phyloP scores from a whole-genome alignment of 2,113 vertebrate species.

The Pitta sordida region DNA sequence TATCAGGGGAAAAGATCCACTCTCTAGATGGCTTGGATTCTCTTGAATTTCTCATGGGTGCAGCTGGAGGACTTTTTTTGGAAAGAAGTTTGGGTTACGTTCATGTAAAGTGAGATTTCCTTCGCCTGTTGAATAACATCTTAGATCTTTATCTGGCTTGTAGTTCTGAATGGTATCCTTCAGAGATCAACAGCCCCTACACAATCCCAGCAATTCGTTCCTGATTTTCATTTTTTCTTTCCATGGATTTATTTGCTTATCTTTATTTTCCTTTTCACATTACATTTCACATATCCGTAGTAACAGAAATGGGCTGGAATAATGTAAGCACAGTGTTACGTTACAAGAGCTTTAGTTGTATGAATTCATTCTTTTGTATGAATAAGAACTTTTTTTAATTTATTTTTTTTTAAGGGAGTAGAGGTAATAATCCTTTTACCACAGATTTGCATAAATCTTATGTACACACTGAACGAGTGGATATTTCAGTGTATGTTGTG shows the following conservation, averaged over 20 bases:
- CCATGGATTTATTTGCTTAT: slow-evolving; percentile 26
- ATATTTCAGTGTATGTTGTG: background rate
- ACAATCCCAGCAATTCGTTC: fast-evolving
- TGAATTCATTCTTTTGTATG: slow-evolving; percentile 57
- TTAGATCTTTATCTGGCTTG: background rate
- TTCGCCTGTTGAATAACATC: background rate
- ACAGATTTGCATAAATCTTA: slow-evolving; percentile 40
- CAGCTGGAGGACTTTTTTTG: background rate
- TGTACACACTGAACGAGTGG: slow-evolving; percentile 5
- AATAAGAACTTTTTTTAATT: slow-evolving; percentile 17
- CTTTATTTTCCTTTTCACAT: slow-evolving; percentile 42
- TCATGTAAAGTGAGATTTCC: background rate
- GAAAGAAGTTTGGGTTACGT: background rate
- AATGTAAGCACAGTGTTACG: slow-evolving; percentile 57
- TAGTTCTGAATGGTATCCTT: background rate
- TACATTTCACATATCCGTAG: background rate
- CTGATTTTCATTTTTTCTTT: slow-evolving; percentile 10
- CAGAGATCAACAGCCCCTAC: background rate
- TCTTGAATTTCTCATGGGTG: background rate
- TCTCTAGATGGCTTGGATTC: background rate
- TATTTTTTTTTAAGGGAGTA: background rate
- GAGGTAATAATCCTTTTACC: slow-evolving; percentile 30
- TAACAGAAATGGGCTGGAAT: slow-evolving; percentile 59
- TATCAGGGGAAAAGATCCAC: background rate
- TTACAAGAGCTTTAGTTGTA: slow-evolving; percentile 49